These are phyloP conservation scores for Ceratosolen fusciceps DNA, from an alignment of 1,140 invertebrate species.

Conservation along the genomic window DNA sequence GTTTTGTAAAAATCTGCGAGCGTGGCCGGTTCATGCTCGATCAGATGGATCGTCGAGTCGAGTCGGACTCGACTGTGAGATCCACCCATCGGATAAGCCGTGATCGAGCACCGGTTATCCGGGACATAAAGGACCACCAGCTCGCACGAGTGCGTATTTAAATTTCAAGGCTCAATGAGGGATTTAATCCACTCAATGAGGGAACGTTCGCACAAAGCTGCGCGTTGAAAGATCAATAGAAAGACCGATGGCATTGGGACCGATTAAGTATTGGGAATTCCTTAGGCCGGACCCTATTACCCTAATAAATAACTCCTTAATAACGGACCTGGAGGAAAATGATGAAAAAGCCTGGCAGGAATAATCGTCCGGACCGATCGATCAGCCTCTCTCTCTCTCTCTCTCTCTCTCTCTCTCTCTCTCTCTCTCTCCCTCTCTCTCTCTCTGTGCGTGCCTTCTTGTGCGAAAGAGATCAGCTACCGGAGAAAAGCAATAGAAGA, in stretches of 20 bases:
- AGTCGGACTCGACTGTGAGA: not conserved
- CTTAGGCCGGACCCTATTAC: not conserved
- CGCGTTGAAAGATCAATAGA: not conserved
- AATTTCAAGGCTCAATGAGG: not conserved
- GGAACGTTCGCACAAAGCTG: conserved; percentile 10
- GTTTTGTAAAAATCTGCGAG: not conserved
- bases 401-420: not conserved
- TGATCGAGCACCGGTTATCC: not conserved
- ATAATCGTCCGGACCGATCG: conserved; percentile 10
- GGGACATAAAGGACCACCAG: no score
- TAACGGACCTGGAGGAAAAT: no score
- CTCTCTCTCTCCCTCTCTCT: no score
- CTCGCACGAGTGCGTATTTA: no score
- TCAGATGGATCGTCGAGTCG: not conserved
- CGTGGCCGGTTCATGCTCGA: not conserved
- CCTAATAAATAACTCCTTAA: conserved; percentile 39
- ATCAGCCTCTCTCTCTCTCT: not conserved
- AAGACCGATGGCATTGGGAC: not conserved
- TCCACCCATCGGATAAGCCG: not conserved
- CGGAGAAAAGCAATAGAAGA: not conserved
- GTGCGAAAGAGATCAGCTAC: not conserved
- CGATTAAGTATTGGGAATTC: conserved; percentile 18
- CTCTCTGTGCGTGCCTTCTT: not conserved
- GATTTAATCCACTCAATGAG: conserved; percentile 39
- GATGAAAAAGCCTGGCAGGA: not conserved